These are phyloP conservation scores for Micromussa lordhowensis DNA, from an alignment of 92 coral and sea anemone species.

Conservation along the genomic window DNA sequence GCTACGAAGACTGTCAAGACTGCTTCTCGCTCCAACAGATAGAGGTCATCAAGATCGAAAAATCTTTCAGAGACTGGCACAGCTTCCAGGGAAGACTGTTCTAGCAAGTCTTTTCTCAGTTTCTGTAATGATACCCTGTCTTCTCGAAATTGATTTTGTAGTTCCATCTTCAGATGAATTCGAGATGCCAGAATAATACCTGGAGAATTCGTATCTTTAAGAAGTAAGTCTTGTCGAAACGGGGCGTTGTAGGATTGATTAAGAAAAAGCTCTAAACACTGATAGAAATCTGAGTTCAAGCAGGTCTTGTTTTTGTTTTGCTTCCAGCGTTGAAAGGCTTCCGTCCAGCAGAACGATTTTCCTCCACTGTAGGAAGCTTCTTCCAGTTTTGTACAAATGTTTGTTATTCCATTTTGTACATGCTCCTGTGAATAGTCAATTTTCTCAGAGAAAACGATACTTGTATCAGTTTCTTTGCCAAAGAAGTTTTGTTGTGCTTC, in stretches of 20 bases:
- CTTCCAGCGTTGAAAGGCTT: constrained; percentile 48
- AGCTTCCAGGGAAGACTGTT: background rate
- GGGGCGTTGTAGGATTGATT: background rate
- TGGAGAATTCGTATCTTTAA: background rate
- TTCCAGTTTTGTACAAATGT: constrained; percentile 8
- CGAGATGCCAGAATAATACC: constrained; percentile 34
- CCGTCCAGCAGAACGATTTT: constrained; percentile 33
- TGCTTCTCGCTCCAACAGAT: background rate
- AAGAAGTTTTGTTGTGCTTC: constrained; percentile 9
- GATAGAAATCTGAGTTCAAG: constrained; percentile 22
- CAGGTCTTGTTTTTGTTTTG: constrained; percentile 11
- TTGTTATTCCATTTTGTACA: background rate
- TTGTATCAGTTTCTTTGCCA: constrained; percentile 37
- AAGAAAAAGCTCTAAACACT: constrained; percentile 45
- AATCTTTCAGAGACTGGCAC: background rate
- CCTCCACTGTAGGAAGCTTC: constrained; percentile 10
- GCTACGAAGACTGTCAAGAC: background rate
- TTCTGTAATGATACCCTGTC: background rate
- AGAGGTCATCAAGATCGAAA: constrained; percentile 25
- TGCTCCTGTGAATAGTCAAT: constrained; percentile 21
- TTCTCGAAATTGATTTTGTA: background rate
- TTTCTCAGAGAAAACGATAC: constrained; percentile 16
- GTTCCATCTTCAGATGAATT: constrained; percentile 33
- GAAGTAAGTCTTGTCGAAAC: constrained; percentile 29
- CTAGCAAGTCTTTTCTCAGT: background rate